Evolutionary conservation across 2,113 vertebrate species (phyloP).

Genomic region (Vanacampus margaritifer): DNA sequence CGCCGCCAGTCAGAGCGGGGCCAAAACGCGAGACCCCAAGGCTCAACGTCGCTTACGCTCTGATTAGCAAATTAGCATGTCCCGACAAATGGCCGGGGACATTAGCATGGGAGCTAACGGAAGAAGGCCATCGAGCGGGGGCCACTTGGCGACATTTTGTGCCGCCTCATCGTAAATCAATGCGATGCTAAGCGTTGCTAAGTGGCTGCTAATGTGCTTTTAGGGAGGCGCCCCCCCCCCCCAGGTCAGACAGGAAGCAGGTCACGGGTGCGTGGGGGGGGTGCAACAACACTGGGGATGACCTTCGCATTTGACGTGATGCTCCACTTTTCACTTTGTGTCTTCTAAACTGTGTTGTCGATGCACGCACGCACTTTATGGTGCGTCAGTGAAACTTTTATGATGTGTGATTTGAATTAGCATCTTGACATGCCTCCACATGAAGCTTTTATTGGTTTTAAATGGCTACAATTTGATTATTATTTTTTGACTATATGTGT

Average conservation of each 20-base stretch:
- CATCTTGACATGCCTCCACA: background rate
- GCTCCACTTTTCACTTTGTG: background rate
- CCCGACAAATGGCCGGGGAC: constrained; percentile 40
- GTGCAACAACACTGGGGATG: background rate
- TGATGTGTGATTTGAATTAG: background rate
- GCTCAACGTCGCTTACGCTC: constrained; percentile 54
- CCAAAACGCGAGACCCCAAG: constrained; percentile 22
- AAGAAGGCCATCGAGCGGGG: constrained; percentile 39
- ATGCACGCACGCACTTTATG: background rate
- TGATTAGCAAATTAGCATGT: constrained; percentile 56
- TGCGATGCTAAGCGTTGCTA: constrained; percentile 45
- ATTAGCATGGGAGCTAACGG: constrained; percentile 53
- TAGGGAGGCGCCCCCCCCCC: constrained; percentile 10
- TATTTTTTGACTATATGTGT: too few species aligned
- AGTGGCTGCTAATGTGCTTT: constrained; percentile 57
- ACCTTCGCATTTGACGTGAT: background rate
- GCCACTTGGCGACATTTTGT: constrained; percentile 39
- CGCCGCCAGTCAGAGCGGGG: constrained; percentile 15
- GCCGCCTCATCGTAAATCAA: constrained; percentile 48
- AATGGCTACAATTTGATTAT: too few species aligned
- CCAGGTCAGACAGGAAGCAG: constrained; percentile 18
- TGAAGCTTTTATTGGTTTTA: background rate
- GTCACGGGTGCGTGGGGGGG: background rate
- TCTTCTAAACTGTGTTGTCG: background rate
- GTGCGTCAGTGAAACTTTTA: background rate